Conservation (phyloP, 2,797 vertebrate genomes). For the Pipistrellus pygmaeus region DNA sequence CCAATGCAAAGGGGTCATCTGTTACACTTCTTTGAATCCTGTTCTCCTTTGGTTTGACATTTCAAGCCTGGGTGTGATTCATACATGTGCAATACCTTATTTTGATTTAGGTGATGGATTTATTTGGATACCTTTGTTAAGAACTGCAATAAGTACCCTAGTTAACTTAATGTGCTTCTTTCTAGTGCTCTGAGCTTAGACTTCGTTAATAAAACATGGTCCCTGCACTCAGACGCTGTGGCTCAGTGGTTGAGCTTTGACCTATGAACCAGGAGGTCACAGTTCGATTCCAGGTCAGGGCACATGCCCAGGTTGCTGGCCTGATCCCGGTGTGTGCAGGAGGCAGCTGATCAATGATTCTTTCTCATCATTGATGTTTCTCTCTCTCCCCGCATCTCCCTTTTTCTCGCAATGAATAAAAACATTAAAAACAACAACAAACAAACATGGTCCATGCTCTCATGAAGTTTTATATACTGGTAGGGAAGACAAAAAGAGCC, state of each 20-base stretch:
- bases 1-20: background rate
- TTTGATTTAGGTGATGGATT: conserved; percentile 29
- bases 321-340: too few species aligned
- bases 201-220: background rate
- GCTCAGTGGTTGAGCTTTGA: too few species aligned
- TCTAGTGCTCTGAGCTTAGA: background rate
- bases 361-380: too few species aligned
- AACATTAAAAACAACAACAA: too few species aligned
- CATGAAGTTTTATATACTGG: background rate
- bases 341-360: too few species aligned
- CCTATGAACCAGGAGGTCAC: too few species aligned
- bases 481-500: background rate
- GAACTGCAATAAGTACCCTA: background rate
- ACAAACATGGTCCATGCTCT: background rate
- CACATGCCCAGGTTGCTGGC: too few species aligned
- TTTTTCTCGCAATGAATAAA: too few species aligned
- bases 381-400: too few species aligned
- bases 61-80: background rate
- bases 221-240: too few species aligned
- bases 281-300: too few species aligned
- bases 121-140: conserved; percentile 1
- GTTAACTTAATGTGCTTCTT: background rate
- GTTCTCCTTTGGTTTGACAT: conserved; percentile 30
- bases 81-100: background rate
- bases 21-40: background rate